Conservation (phyloP, 2,888 invertebrate species). For the Hipparchia sbordonii region DNA sequence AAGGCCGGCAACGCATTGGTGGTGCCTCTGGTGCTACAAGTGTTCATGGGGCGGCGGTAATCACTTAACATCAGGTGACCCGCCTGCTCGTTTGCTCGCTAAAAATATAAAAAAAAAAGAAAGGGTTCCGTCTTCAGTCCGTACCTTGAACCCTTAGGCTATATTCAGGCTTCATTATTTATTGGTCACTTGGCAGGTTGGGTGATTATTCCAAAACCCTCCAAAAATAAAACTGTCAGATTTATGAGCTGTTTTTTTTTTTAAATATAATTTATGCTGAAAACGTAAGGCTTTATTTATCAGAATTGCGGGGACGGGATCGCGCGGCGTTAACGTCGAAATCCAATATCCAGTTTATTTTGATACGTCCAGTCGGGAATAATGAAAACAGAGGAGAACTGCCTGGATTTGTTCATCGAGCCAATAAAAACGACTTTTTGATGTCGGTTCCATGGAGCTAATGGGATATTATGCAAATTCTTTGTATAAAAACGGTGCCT, state of each 20-base stretch:
- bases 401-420: constrained; percentile 28
- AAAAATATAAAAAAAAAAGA: too few relatives aligned
- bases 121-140: too few relatives aligned
- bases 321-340: neutral
- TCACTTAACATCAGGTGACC: too few relatives aligned
- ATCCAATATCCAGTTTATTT: constrained; percentile 18
- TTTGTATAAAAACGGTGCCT: neutral
- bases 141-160: too few relatives aligned
- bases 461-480: neutral
- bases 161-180: too few relatives aligned
- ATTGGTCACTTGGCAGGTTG: too few relatives aligned
- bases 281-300: constrained; percentile 2
- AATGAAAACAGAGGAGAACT: constrained; percentile 2
- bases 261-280: neutral
- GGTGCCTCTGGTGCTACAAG: too few relatives aligned
- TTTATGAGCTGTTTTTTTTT: neutral
- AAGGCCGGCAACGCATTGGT: too few relatives aligned
- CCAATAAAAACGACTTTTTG: constrained; percentile 25
- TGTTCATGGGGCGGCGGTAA: too few relatives aligned
- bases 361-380: constrained; percentile 12
- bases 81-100: too few relatives aligned
- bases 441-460: neutral
- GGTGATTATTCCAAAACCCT: neutral
- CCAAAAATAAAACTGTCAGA: neutral
- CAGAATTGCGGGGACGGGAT: neutral